Percentiles rank a stretch among this genome's conserved stretches.
phyloP scores from a whole-genome alignment of 2,113 vertebrate genomes.

The Antechinus flavipes region DNA sequence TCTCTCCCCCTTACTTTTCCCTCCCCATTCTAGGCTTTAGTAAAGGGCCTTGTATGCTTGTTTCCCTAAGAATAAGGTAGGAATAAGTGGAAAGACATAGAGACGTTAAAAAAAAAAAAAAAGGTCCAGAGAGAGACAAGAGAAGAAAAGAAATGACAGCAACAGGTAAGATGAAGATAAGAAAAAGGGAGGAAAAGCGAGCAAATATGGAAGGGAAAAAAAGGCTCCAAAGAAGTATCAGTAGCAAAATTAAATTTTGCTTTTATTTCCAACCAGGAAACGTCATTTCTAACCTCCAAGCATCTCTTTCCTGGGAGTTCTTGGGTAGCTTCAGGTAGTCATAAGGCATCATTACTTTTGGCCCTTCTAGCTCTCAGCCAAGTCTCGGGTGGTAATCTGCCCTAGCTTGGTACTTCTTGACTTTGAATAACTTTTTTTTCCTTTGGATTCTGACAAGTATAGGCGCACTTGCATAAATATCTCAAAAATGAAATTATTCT shows the following conservation, averaged over 20 bases:
- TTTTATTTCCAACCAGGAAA: slow-evolving; percentile 44
- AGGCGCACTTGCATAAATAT: slow-evolving; percentile 24
- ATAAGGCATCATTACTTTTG: not conserved
- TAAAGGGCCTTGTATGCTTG: not conserved
- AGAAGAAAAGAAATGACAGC: not conserved
- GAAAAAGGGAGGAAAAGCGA: not conserved
- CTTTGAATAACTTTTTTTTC: not conserved
- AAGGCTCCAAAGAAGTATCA: not conserved
- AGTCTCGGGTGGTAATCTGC: not conserved
- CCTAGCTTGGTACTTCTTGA: not conserved
- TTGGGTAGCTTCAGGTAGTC: not conserved
- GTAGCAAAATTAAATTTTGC: slow-evolving; percentile 42
- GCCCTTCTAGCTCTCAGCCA: not conserved
- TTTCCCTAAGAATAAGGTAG: not conserved
- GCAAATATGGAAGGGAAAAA: not conserved
- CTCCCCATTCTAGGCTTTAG: not conserved
- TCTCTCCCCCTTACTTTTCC: not conserved
- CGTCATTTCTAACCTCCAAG: not conserved
- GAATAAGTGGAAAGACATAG: not conserved
- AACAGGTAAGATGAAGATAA: not conserved
- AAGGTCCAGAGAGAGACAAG: not conserved
- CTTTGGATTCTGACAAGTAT: not conserved
- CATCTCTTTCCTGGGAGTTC: not conserved
- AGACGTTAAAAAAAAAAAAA: not conserved
- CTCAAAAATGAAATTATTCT: not conserved